A percentile compares a stretch with the other conserved stretches of the same genome.
These are phyloP conservation scores for Oryzias melastigma DNA, from an alignment of 2,113 vertebrate genomes.

Conservation along the genomic window DNA sequence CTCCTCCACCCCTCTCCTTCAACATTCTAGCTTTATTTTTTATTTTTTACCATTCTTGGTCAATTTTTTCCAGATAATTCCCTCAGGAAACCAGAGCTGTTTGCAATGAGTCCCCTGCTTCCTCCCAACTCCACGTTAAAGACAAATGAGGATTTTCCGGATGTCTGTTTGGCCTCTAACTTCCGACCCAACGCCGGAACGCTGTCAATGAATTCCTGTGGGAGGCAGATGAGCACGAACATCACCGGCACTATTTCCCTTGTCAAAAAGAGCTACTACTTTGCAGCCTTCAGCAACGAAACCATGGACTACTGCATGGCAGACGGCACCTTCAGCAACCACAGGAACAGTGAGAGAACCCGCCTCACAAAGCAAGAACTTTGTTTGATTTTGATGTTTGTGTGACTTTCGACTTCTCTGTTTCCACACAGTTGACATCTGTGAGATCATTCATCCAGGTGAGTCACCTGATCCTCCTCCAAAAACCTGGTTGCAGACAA, in stretches of 20 bases:
- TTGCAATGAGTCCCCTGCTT: slow-evolving; percentile 9
- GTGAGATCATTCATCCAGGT: slow-evolving; percentile 21
- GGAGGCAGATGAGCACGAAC: fast-evolving
- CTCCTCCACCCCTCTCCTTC: too few relatives aligned
- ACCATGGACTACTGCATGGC: slow-evolving; percentile 27
- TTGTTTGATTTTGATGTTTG: neutral
- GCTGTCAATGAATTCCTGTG: neutral
- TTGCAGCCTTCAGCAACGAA: slow-evolving; percentile 2
- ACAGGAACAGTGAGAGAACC: neutral
- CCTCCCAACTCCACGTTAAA: fast-evolving
- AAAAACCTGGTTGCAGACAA: too few relatives aligned
- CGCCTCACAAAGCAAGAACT: neutral
- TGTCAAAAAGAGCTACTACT: neutral
- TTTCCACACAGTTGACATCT: neutral
- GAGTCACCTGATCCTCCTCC: neutral
- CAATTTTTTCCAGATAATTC: too few relatives aligned
- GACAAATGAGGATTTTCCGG: fast-evolving
- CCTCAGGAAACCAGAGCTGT: slow-evolving; percentile 6
- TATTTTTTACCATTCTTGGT: neutral
- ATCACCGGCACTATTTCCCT: neutral
- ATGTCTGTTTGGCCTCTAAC: slow-evolving; percentile 55
- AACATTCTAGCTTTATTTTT: too few relatives aligned
- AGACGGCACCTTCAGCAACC: fast-evolving
- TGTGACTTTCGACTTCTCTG: too few relatives aligned
- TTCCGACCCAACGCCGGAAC: slow-evolving; percentile 17